These are phyloP conservation scores for Carassius auratus DNA, from an alignment of 2,113 vertebrate genomes.

Conservation along the genomic window DNA sequence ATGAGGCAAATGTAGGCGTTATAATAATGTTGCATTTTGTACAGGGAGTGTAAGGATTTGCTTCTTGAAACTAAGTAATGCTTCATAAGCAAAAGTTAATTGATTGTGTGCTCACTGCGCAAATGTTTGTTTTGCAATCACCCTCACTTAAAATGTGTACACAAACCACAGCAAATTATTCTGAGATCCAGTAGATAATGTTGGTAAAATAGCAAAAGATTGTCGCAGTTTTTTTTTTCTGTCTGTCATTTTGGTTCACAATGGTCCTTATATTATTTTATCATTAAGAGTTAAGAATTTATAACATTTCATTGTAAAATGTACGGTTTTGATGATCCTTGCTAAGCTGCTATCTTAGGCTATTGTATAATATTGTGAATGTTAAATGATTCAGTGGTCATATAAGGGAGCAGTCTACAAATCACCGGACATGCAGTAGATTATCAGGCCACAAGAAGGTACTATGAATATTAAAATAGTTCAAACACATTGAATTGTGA, in stretches of 20 bases:
- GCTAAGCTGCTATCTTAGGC: neutral
- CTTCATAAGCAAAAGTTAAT: neutral
- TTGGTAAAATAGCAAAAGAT: neutral
- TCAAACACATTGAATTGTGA: neutral
- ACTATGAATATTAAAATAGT: neutral
- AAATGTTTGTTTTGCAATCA: conserved; percentile 4
- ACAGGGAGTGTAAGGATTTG: neutral
- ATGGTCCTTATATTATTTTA: neutral
- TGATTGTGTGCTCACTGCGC: too few species aligned
- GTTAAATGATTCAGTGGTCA: neutral
- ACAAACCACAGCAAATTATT: neutral
- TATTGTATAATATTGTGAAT: neutral
- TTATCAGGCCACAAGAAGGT: neutral
- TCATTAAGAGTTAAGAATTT: neutral
- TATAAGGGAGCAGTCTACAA: neutral
- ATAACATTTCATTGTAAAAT: neutral
- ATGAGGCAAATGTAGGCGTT: neutral
- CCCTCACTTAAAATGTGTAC: neutral
- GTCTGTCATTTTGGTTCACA: neutral
- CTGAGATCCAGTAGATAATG: neutral
- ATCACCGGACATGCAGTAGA: neutral
- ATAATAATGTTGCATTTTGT: neutral
- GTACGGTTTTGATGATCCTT: neutral
- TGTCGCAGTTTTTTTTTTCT: neutral
- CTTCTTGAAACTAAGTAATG: neutral